Percentiles rank a stretch among this genome's conserved stretches.
phyloP scores from a whole-genome alignment of 2,113 vertebrate species.

The Tapirus terrestris region DNA sequence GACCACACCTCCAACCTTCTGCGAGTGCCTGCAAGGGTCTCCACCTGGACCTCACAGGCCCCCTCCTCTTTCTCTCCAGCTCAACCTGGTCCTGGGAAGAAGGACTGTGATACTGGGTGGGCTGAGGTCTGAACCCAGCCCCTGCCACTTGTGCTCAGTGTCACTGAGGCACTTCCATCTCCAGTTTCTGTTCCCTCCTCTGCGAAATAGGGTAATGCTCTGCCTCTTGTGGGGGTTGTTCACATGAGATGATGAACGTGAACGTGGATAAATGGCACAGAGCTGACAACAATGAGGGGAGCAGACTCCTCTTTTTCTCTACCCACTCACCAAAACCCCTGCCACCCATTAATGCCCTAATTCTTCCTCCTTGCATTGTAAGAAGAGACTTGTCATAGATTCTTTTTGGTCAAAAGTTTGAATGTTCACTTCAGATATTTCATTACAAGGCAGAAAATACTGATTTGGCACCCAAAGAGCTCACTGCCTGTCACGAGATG shows the following conservation, averaged over 20 bases:
- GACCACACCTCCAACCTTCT: background rate
- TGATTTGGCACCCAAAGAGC: background rate
- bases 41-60: background rate
- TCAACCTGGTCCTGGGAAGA: background rate
- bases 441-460: conserved; percentile 32
- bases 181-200: background rate
- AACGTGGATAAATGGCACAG: background rate
- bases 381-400: background rate
- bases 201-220: background rate
- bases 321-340: background rate
- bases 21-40: background rate
- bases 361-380: background rate
- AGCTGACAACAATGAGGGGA: background rate
- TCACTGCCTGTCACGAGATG: conserved; percentile 46
- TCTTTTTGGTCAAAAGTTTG: conserved; percentile 8
- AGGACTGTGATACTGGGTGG: background rate
- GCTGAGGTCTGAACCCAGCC: background rate
- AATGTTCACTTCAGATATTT: conserved; percentile 48
- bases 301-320: background rate
- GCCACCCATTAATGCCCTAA: background rate
- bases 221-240: background rate
- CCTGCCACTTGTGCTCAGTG: background rate
- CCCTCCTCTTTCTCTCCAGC: background rate
- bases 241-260: background rate
- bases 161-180: background rate